Percentiles rank a stretch among this genome's conserved stretches.
These are phyloP conservation scores for Eupithecia vulgata DNA, from an alignment of 2,888 invertebrate species.

Conservation along the genomic window DNA sequence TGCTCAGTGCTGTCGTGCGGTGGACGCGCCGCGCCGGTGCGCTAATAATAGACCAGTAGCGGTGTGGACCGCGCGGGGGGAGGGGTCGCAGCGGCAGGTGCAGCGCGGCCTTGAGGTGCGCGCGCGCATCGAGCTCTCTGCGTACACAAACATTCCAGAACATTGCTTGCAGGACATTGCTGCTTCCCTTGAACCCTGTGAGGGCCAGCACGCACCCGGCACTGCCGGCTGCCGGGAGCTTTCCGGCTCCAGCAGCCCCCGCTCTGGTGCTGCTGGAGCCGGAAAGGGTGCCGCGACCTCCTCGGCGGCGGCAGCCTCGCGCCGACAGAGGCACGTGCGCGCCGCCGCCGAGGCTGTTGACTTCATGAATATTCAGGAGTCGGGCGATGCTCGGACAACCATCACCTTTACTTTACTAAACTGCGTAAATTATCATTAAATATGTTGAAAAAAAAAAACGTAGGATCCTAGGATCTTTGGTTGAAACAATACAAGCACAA, in stretches of 20 bases:
- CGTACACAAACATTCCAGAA: neutral
- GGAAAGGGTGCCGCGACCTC: too few relatives aligned
- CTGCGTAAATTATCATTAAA: conserved; percentile 3
- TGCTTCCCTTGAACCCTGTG: neutral
- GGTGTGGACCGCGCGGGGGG: conserved; percentile 1
- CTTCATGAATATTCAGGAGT: conserved; percentile 4
- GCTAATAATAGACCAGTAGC: conserved; percentile 37
- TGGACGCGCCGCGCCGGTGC: neutral
- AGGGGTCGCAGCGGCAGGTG: conserved; percentile 16
- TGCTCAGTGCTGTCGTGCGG: neutral
- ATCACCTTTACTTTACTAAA: conserved; percentile 3
- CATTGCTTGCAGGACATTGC: neutral
- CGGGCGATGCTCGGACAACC: neutral
- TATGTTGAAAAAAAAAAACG: too few relatives aligned
- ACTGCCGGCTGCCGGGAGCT: too few relatives aligned
- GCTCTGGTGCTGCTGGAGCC: neutral
- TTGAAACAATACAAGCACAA: neutral
- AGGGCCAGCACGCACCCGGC: neutral
- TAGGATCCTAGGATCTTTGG: too few relatives aligned
- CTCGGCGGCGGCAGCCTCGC: neutral
- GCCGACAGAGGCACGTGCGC: neutral
- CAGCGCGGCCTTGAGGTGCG: conserved; percentile 18
- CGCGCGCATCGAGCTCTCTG: neutral
- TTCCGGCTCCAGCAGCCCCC: too few relatives aligned
- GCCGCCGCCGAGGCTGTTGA: neutral